phyloP scores from a whole-genome alignment of 2,797 vertebrate genomes.

The Psittacula echo region DNA sequence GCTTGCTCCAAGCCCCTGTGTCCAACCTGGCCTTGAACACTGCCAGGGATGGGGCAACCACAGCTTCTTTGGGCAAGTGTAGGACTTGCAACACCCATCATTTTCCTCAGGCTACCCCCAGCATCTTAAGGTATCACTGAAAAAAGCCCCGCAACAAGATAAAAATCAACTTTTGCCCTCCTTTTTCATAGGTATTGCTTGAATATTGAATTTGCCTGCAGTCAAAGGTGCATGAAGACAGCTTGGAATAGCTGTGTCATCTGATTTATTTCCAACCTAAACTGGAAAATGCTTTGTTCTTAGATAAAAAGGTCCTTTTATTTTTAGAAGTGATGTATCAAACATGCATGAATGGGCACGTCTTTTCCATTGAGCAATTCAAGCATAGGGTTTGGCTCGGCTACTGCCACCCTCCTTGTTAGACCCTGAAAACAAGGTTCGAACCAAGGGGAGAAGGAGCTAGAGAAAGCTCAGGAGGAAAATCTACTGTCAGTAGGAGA shows the following conservation, averaged over 20 bases:
- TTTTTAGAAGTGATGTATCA: constrained; percentile 49
- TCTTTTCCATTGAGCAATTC: constrained; percentile 27
- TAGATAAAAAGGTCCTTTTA: constrained; percentile 8
- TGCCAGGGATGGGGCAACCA: not conserved
- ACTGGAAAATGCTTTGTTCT: not conserved
- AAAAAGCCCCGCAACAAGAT: not conserved
- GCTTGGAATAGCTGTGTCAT: not conserved
- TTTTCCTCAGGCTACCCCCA: not conserved
- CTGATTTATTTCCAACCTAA: not conserved
- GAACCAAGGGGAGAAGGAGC: not conserved
- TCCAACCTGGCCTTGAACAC: not conserved
- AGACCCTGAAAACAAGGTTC: constrained; percentile 17
- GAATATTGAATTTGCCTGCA: not conserved
- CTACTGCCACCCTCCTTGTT: not conserved
- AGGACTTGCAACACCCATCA: not conserved
- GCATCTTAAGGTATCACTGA: not conserved
- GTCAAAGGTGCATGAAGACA: not conserved
- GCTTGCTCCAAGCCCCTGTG: not conserved
- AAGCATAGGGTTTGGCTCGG: not conserved
- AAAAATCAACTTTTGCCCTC: not conserved
- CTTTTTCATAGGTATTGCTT: not conserved
- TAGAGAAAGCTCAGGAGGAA: not conserved
- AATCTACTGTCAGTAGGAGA: not conserved
- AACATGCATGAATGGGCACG: constrained; percentile 42
- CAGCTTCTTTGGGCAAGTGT: not conserved